Base-by-base conservation (phyloP, 2,888 invertebrate genomes). In the Drosophila glabriapex region DNA sequence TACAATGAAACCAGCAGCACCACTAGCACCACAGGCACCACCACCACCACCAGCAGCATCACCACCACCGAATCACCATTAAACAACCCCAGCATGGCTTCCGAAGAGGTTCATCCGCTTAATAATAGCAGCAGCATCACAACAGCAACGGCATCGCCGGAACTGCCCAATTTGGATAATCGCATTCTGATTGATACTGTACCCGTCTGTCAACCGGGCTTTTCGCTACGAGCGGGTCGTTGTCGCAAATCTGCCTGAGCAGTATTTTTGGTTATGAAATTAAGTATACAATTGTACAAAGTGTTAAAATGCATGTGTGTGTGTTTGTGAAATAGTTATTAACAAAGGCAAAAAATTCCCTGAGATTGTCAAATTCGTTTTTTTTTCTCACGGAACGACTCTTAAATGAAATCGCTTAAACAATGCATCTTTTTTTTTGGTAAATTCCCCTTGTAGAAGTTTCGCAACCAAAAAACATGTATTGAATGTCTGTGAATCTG, bases 151-250 rank as follows among this genome's bases (percentile, higher is more conserved):
- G 58, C 31, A 10, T 43, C 58, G 14, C 73, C 78, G 10, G 61
- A 64, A n/a, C 3, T 60, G 3, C 79, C 79, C 10, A 22, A 4
- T 3, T 33, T 85, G 2, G 88, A 67, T 53, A 85, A 85, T 69
- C 90, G 85, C 7, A 84, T 85, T 29, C 53, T 89, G 7, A 16
- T 89, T 5, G 90, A 89, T 0, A 72, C 76, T 7, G 25, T 62
- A 19, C 73, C 68, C 1, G 43, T 58, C 2, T 85, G 85, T 62
- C 67, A 58, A 10, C 62, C 59, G 0, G 91, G 91, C 28, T 75
- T 55, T 4, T 69, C 68, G 35, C 56, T 91, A 31, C 58, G 76
- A 25, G 82, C 69, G 19, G 88, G 90, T 16, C 82, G 82, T 7
- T 85, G 91, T 68, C 85, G 85, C 14, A 63, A 74, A 52, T 10